Evolutionary conservation across 2,113 vertebrate species (phyloP), one percentile per base, ranked within the genome.

Genomic region (Corvus hawaiiensis): DNA sequence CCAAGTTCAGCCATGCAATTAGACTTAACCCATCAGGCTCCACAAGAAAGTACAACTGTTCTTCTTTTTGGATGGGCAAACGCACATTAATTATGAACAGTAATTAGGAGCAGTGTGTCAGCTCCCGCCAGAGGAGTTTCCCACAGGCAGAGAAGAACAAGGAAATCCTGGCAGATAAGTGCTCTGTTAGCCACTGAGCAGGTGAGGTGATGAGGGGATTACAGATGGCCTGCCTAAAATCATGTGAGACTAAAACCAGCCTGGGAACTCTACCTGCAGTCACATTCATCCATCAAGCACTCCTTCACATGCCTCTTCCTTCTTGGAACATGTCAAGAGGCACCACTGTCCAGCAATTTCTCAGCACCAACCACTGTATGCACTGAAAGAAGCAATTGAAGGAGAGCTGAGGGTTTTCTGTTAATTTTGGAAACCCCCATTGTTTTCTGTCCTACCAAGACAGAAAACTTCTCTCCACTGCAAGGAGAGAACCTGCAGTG

Each of bases 291-390:
- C 74, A 59, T 79, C 55, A 54, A 49, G 6, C 21, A 16, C 9
- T 64, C 35, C 41, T 69, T 62, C 20, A 1, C 9, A 37, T 17
- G 41, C 23, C 39, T 69, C 79, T 43, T 72, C 56, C 62, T 72
- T 61, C 71, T 51, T 33, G 28, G 68, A 73, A 35, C 28, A 24
- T 0, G 1, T 21, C 0, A 0, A 69, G 67, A 49, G 24, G 24
- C 19, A 11, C 26, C 27, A 22, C 35, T 6, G 1, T n/a, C 22
- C 73, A 66, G 64, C 49, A 86, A 23, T 43, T 90, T 48, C 83
- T 63, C 54, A 52, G 73, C 62, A 89, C 61, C 18, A 87, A 54
- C 3, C 4, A 35, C 62, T 15, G 1, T 17, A 16, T 2, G 1
- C 52, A 30, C 30, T 37, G 35, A 66, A 85, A 87, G 49, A 84